phyloP scores from a whole-genome alignment of 2,797 vertebrate species.

The Valencia hispanica region DNA sequence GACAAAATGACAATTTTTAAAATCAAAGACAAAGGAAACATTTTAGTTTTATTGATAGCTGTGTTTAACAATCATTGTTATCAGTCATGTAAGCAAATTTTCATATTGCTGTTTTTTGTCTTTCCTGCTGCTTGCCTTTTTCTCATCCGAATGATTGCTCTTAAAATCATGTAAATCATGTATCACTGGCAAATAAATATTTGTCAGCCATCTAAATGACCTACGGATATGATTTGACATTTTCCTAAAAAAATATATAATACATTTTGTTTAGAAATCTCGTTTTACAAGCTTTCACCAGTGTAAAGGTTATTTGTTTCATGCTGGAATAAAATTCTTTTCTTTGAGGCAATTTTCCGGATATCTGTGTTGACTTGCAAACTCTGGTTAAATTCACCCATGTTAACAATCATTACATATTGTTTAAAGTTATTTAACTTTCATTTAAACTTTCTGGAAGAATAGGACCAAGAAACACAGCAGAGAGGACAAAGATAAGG shows the following conservation, averaged over 20 bases:
- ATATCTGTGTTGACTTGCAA: neutral
- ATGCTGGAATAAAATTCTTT: neutral
- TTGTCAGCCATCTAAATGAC: neutral
- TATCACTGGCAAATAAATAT: conserved; percentile 8
- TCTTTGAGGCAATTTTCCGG: neutral
- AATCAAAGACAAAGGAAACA: neutral
- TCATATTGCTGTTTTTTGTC: conserved; percentile 3
- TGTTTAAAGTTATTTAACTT: neutral
- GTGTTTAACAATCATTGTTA: neutral
- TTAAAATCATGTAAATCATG: neutral
- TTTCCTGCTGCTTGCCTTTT: conserved; percentile 13
- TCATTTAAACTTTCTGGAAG: no score
- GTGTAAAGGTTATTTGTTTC: neutral
- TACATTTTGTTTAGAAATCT: neutral
- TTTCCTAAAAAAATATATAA: neutral
- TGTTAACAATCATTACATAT: neutral
- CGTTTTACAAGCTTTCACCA: neutral
- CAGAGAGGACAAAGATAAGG: no score
- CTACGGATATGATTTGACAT: neutral
- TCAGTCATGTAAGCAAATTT: conserved; percentile 7
- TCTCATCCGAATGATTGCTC: conserved; percentile 9
- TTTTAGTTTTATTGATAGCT: neutral
- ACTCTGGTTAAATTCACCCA: neutral
- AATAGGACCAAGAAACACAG: no score
- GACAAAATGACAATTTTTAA: neutral